Evolutionary conservation across 1,140 invertebrate genomes (phyloP).

Genomic region (Heliconius hermathena): DNA sequence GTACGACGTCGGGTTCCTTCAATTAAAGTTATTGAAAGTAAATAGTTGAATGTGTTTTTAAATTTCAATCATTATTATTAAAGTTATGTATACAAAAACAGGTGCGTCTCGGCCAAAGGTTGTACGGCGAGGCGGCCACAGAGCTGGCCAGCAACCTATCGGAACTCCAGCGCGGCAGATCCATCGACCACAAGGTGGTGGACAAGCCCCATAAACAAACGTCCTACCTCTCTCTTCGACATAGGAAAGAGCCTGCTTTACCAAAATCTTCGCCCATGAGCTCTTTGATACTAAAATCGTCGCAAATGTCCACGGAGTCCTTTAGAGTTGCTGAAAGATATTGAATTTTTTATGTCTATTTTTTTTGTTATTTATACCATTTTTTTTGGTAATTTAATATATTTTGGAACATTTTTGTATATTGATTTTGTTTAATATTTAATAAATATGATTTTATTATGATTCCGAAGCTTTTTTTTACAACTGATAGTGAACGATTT

Average conservation of each 20-base stretch:
- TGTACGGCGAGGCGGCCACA: constrained; percentile 69
- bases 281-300: constrained; percentile 54
- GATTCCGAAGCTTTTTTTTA: background rate
- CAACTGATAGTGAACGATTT: too few relatives aligned
- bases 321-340: constrained; percentile 13
- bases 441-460: background rate
- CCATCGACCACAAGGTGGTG: constrained; percentile 46
- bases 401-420: background rate
- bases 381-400: background rate
- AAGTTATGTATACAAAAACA: constrained; percentile 16
- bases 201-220: constrained; percentile 55
- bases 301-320: constrained; percentile 47
- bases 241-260: constrained; percentile 61
- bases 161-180: constrained; percentile 57
- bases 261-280: constrained; percentile 49
- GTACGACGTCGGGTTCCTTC: too few relatives aligned
- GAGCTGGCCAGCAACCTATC: constrained; percentile 63
- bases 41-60: too few relatives aligned
- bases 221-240: constrained; percentile 46
- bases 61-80: background rate
- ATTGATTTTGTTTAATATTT: background rate
- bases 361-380: background rate
- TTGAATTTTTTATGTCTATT: background rate
- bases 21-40: too few relatives aligned
- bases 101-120: constrained; percentile 59